Evolutionary conservation across 2,113 vertebrate genomes (phyloP).

Genomic region (Podarcis muralis): DNA sequence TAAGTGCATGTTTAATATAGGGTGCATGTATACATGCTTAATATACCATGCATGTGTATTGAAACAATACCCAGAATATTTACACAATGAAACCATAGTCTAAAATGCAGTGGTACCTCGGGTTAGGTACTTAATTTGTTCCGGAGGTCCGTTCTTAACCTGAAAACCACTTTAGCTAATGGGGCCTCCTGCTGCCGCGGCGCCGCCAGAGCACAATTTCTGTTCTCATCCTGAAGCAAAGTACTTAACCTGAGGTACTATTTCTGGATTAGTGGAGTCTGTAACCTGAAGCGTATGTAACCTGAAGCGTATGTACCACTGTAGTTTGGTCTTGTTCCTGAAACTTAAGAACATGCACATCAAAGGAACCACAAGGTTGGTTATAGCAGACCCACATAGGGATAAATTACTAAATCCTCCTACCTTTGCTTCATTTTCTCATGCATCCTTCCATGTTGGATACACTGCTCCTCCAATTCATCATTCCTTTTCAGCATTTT

Average conservation of each 20-base stretch:
- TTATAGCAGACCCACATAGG: not conserved
- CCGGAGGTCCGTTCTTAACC: too few relatives aligned
- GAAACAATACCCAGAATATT: conserved; percentile 46
- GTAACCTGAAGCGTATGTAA: too few relatives aligned
- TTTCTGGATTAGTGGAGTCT: too few relatives aligned
- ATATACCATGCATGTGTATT: not conserved
- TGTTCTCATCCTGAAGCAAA: too few relatives aligned
- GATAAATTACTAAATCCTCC: conserved; percentile 41
- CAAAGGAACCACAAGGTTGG: not conserved
- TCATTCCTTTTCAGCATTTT: conserved; percentile 84
- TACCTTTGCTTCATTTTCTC: conserved; percentile 94
- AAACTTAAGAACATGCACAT: not conserved
- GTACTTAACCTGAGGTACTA: too few relatives aligned
- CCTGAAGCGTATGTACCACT: too few relatives aligned
- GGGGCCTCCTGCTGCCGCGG: too few relatives aligned
- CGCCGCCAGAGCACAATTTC: too few relatives aligned
- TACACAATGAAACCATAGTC: not conserved
- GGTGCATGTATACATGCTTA: too few relatives aligned
- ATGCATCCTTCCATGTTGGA: conserved; percentile 90
- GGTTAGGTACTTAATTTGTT: too few relatives aligned
- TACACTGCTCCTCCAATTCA: conserved; percentile 89
- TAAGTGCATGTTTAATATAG: too few relatives aligned
- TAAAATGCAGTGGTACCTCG: not conserved
- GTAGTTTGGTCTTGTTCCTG: conserved; percentile 6
- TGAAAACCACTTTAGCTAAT: too few relatives aligned